Evolutionary conservation across 2,888 invertebrate genomes (phyloP).

Genomic region (Acronicta leporina): DNA sequence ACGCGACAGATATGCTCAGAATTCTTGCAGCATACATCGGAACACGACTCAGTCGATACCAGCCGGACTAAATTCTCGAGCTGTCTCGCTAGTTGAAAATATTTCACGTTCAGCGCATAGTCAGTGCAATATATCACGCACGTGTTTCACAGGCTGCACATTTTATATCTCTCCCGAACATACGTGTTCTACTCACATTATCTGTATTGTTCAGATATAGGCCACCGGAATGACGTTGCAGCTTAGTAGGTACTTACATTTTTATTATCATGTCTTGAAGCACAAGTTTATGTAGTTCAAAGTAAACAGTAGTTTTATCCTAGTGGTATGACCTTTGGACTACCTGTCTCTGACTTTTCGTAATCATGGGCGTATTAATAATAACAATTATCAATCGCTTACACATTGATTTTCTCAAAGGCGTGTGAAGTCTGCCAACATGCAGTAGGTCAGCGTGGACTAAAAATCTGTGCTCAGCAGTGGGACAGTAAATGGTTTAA

Average conservation of each 20-base stretch:
- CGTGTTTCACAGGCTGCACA: conserved; percentile 1
- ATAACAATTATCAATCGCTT: no score
- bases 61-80: conserved; percentile 15
- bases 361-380: no score
- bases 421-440: no score
- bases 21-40: conserved; percentile 2
- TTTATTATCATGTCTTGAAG: conserved; percentile 3
- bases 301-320: no score
- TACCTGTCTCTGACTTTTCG: no score
- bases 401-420: no score
- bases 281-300: not conserved
- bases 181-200: conserved; percentile 6
- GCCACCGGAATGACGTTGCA: conserved; percentile 5
- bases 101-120: conserved; percentile 6
- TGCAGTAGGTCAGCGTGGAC: no score
- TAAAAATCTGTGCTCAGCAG: no score
- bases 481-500: no score
- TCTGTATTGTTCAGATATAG: conserved; percentile 14
- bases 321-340: no score
- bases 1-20: conserved; percentile 9
- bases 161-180: conserved; percentile 1
- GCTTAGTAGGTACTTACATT: conserved; percentile 5
- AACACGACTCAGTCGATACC: conserved; percentile 1
- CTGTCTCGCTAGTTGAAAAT: conserved; percentile 13
- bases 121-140: conserved; percentile 11